Base-by-base conservation (phyloP, 2,888 invertebrate species). In the Ptychoptera contaminata region DNA sequence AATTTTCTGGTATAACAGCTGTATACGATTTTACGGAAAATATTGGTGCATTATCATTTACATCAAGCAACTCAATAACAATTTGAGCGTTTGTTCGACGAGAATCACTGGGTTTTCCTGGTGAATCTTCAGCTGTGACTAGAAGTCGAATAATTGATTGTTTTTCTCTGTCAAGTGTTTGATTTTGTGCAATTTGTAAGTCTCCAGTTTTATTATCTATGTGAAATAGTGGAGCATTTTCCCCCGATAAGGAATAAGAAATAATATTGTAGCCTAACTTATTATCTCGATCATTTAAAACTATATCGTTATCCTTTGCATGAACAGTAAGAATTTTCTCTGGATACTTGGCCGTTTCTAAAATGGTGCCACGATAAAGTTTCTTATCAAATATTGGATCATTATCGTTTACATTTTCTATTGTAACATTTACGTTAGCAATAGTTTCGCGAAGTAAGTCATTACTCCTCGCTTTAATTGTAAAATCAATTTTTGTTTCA, bases 391-490 rank as follows among this genome's bases (percentile, higher is more conserved):
- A 86, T 40, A 70, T 63, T 0, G 87, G 87, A 47, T 73, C 71
- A 58, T 87, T 83, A 55, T 87, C 87, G 56, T 87, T 87, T 1
- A 80, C 70, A 57, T 87, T 85, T 42, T 76, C 69, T 1, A 87
- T 76, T 50, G 76, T 74, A 16, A 85, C 73, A 37, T 75, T 71
- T 1, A 86, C 71, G 49, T 75, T 76, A 0, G 82, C 81, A 43
- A 74, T 71, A 37, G 77, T 77, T 56, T 73, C 73, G 48, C 76
- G 58, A 11, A 58, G 57, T 1, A 57, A 58, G 48, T 65, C 63
- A 1, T 56, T 56, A 11, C 58, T 58, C 12, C 53, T 70, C 1
- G 74, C 76, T 53, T 72, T 71, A 0, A 76, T 72, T 32, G 72
- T 72, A 12, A 76, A 61, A 9, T 69, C 69, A 37, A 69, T 58